Evolutionary conservation across 2,888 invertebrate species (phyloP), one percentile per base, ranked within the genome.

Genomic region (Omphaloscelis lunosa): DNA sequence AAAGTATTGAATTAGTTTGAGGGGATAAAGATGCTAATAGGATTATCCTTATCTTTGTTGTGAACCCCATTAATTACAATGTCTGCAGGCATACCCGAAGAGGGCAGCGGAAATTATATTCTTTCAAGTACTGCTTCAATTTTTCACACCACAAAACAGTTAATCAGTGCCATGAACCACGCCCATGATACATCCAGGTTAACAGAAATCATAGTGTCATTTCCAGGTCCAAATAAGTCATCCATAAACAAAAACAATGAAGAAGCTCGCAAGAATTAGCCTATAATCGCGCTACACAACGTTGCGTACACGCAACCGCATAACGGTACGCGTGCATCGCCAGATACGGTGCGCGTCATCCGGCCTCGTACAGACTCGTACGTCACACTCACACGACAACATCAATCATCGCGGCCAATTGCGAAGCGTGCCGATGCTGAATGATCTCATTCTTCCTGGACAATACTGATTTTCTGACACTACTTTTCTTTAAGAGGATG

Each of bases 241-340:
- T 48, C 23, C 6, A 66, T 41, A 82, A 82, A 82, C 77, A 82
- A 68, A 77, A 72, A 69, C 71, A 84, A 62, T 53, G 61, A 51
- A 73, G 72, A 58, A 75, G 48, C 62, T 72, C 51, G 58, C 68
- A 72, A 48, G 68, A 58, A 81, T 75, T 86, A 84, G 59, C 77
- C 85, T 71, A 87, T 70, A 77, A 85, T 77, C 74, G 61, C 51
- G 68, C 70, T 85, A 75, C 80, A 85, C 82, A 85, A 85, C 76
- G 80, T 81, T 88, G 88, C 83, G 86, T 89, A 75, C 72, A 77
- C 89, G 87, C 80, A 77, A 78, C 77, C 78, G 82, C 84, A 85
- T 88, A 88, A 88, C 88, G 88, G 88, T 88, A 80, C 80, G 88
- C 88, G 89, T 83, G 87, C 84, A 82, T 79, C 72, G 83, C 88